A percentile compares a stretch with the other conserved stretches of the same genome.
Conservation (phyloP, 2,797 vertebrate species). For the Poeciliopsis paucimaculata region DNA sequence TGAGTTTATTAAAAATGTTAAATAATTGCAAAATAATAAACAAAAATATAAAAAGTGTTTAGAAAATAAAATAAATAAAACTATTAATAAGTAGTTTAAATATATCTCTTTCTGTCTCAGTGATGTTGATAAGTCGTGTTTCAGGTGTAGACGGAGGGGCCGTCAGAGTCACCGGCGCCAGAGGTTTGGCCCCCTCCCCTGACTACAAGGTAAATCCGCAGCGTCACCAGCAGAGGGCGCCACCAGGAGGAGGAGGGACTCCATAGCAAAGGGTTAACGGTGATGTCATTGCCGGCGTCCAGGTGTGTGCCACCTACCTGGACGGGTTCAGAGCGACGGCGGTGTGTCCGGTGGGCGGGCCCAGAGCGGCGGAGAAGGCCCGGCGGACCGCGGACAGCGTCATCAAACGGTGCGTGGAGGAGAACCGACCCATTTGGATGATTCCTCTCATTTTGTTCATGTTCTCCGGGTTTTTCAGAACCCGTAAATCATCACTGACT, state of each 20-base stretch:
- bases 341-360: conserved; percentile 85
- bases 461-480: background rate
- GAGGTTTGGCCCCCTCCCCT: conserved; percentile 76
- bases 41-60: background rate
- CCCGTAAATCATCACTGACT: background rate
- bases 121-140: background rate
- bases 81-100: background rate
- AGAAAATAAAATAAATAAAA: background rate
- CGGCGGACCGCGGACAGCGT: conserved; percentile 83
- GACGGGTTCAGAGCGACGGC: conserved; percentile 88
- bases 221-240: background rate
- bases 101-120: background rate
- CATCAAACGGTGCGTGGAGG: conserved; percentile 76
- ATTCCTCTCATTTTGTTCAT: too few species aligned
- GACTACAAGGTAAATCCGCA: conserved; percentile 81
- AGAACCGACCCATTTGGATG: background rate
- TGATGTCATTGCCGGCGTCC: background rate
- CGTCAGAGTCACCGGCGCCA: conserved; percentile 82
- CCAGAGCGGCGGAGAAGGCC: conserved; percentile 83
- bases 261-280: background rate
- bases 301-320: conserved; percentile 89
- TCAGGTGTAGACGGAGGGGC: conserved; percentile 82
- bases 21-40: too few species aligned
- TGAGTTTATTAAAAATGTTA: background rate
- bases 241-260: background rate